Conservation (phyloP, 2,797 vertebrate genomes). For the Parauchenoglanis ngamensis region DNA sequence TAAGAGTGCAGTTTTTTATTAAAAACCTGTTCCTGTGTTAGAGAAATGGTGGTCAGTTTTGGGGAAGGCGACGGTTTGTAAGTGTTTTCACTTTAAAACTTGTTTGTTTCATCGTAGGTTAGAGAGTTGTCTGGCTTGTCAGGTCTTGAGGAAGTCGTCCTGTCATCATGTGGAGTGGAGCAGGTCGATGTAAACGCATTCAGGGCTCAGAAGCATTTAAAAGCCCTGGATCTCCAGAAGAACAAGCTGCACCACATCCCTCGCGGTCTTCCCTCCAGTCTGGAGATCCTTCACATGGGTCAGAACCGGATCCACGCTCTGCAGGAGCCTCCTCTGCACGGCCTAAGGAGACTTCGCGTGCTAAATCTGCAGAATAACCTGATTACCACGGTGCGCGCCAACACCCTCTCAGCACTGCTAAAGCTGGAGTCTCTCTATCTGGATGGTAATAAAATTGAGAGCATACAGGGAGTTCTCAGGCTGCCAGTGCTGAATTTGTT, state of each 20-base stretch:
- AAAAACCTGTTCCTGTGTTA: neutral
- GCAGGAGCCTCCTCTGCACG: constrained; percentile 71
- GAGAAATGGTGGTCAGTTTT: neutral
- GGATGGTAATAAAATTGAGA: constrained; percentile 75
- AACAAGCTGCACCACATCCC: constrained; percentile 77
- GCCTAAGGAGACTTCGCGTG: constrained; percentile 71
- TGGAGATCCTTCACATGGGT: constrained; percentile 76
- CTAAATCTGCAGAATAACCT: constrained; percentile 80
- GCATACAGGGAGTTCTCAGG: constrained; percentile 63
- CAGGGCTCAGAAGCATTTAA: constrained; percentile 25
- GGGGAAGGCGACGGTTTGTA: neutral
- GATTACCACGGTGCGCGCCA: constrained; percentile 63
- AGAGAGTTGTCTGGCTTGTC: constrained; percentile 63
- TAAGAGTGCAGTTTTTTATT: too few species aligned
- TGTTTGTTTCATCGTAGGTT: neutral
- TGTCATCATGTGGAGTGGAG: constrained; percentile 78
- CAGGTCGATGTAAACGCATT: constrained; percentile 67
- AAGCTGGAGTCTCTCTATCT: constrained; percentile 72
- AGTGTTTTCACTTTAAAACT: neutral
- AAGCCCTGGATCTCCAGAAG: constrained; percentile 68
- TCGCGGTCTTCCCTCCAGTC: constrained; percentile 68
- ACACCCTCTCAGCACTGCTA: constrained; percentile 65
- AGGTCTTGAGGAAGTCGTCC: constrained; percentile 75
- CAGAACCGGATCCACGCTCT: constrained; percentile 74
- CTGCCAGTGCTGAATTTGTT: constrained; percentile 72